Evolutionary conservation across 2,113 vertebrate species (phyloP), one percentile per base, ranked within the genome.

Genomic region (Tor tambroides): DNA sequence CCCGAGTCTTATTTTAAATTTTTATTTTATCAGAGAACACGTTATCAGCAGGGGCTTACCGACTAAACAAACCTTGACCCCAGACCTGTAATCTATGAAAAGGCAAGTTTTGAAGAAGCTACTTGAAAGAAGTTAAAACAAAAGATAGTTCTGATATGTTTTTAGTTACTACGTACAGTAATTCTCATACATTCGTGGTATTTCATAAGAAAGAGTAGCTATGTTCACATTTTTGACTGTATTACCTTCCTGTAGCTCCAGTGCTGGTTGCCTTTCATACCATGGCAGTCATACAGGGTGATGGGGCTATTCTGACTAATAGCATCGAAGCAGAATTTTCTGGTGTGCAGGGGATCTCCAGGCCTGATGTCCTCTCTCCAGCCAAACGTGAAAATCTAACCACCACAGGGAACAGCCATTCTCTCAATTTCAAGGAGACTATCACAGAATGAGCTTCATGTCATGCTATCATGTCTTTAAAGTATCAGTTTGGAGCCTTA

Each of bases 231-330:
- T 21, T 72, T 23, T 41, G 72, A 84, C 35, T 83, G 59, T 26
- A 75, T 92, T 93, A 97, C 97, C 96, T 96, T 95, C 82, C 94
- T 93, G 90, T 97, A 95, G 77, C 95, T 95, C 96, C 96, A 97
- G 90, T 96, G 93, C 93, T 97, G 97, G 92, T 97, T 97, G 19
- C 97, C 97, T 89, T 95, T 97, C 96, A 97, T 97, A 61, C 97
- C 96, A 0, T 97, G 97, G 76, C 97, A 97, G 92, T 97, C 97
- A 17, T 97, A 97, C 9, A 97, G 94, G 0, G 96, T 97, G 90
- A 97, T 95, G 0, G 95, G 92, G 89, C 96, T 97, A 63, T 87
- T 96, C 92, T 95, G 94, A 0, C 96, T 96, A 90, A 97, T 88
- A 0, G 96, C 95, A 0, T 97, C 97, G 0, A 97, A 96, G 92